Base-by-base conservation (phyloP, 2,113 vertebrate genomes). In the Sinocyclocheilus anshuiensis region DNA sequence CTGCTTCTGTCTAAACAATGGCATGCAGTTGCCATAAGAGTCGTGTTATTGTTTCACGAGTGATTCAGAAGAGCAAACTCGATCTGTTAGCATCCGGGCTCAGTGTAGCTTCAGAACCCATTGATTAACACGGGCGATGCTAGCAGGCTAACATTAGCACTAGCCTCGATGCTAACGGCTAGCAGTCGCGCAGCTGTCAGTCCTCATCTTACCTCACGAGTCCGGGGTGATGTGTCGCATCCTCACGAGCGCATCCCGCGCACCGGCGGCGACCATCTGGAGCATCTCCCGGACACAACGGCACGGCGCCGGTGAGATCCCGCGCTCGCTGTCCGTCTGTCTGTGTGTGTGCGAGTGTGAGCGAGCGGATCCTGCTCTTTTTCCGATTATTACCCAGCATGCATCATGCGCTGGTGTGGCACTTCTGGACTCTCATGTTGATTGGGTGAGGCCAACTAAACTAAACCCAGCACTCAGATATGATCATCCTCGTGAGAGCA, bases 311-410 rank as follows among this genome's bases (percentile, higher is more conserved):
- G 45, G 2, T 53, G 13, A 16, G 50, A 53, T 16, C 50, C 50
- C 45, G 10, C 45, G 12, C 50, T 53, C 50, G 3, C 13, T 50
- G 42, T 45, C 48, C 24, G 22, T 65, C 42, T 20, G 18, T 42
- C 2, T 63, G 33, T 42, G 24, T 24, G 10, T 63, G 18, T 39
- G 13, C 1, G 22, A 9, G 79, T 26, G 36, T 67, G 77, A 36
- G 77, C 22, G 29, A 39, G 77, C 13, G 63, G 50, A 33, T 79
- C 76, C 20, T 77, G 57, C 83, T 80, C 74, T 76, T 48, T 57
- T 81, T 57, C 85, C 86, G 74, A 63, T 45, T 6, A 33, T 88
- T 89, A 77, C 93, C 94, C 94, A 92, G 92, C 88, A 93, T 94
- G 94, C 94, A 93, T 16, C 81, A 55, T 36, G 42, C 36, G 59